Conservation (phyloP, 2,797 vertebrate species). For the Iguana delicatissima region DNA sequence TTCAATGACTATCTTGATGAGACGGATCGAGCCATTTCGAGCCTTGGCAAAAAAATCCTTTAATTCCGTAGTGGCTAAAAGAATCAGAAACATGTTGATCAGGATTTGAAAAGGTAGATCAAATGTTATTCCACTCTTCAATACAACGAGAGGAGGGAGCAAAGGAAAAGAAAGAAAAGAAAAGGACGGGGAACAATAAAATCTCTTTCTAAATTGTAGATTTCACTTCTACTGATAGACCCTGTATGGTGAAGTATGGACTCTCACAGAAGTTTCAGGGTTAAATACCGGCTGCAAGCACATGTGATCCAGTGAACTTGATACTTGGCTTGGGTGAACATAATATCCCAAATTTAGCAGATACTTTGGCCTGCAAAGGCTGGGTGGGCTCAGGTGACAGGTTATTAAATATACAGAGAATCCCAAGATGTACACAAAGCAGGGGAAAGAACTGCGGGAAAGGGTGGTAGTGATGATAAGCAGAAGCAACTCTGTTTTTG, state of each 20-base stretch:
- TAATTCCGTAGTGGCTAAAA: conserved; percentile 94
- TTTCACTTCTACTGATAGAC: conserved; percentile 15
- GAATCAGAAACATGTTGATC: conserved; percentile 92
- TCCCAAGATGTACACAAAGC: background rate
- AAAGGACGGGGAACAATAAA: conserved; percentile 3
- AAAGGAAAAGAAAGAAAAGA: background rate
- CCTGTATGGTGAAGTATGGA: background rate
- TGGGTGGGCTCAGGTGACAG: conserved; percentile 71
- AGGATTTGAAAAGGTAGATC: conserved; percentile 45
- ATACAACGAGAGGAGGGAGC: background rate
- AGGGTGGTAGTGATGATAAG: conserved; percentile 12
- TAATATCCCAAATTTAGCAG: conserved; percentile 87
- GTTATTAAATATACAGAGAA: conserved; percentile 38
- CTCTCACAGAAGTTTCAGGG: conserved; percentile 52
- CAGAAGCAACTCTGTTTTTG: conserved; percentile 13
- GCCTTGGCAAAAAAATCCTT: conserved; percentile 95
- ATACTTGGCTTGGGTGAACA: conserved; percentile 73
- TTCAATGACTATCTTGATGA: conserved; percentile 95
- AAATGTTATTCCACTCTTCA: background rate
- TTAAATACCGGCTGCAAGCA: conserved; percentile 75
- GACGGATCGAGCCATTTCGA: conserved; percentile 89
- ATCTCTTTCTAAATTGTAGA: background rate
- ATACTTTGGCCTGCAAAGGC: conserved; percentile 64
- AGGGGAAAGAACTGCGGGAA: conserved; percentile 2
- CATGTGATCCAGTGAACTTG: conserved; percentile 82